A percentile compares a stretch with the other conserved stretches of the same genome.
These are phyloP conservation scores for Otolemur garnettii DNA, from an alignment of 2,113 vertebrate genomes.

Conservation along the genomic window DNA sequence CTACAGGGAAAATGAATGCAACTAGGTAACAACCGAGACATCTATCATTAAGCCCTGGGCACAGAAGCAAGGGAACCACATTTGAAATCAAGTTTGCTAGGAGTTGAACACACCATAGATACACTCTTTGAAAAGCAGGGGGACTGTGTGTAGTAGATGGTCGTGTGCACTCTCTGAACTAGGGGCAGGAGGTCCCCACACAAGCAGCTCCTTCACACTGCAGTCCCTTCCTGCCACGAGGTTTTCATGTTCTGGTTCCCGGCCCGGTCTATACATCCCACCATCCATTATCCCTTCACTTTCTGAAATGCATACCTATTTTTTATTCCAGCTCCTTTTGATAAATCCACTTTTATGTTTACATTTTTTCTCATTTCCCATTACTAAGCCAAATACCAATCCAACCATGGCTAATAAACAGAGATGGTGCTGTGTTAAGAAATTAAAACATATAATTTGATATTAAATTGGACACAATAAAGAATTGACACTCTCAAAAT, in stretches of 20 bases:
- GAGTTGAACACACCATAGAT: neutral
- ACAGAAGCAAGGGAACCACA: neutral
- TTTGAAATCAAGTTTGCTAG: neutral
- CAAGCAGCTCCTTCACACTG: neutral
- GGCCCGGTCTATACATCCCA: rapidly evolving
- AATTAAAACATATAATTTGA: neutral
- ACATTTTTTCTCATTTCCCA: neutral
- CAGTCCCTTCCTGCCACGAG: neutral
- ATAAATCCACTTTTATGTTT: neutral
- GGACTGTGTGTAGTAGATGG: neutral
- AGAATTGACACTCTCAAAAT: neutral
- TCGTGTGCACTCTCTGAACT: neutral
- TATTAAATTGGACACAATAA: neutral
- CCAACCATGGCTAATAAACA: neutral
- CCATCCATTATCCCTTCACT: neutral
- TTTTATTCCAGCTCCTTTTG: neutral
- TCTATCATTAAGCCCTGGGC: neutral
- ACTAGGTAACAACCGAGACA: neutral
- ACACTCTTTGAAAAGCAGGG: neutral
- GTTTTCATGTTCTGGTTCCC: neutral
- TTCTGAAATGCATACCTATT: neutral
- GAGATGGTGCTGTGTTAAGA: neutral
- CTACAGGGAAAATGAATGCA: neutral
- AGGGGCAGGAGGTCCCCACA: neutral
- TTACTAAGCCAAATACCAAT: neutral